Conservation (phyloP, 2,797 vertebrate species). For the Chelon auratus region DNA sequence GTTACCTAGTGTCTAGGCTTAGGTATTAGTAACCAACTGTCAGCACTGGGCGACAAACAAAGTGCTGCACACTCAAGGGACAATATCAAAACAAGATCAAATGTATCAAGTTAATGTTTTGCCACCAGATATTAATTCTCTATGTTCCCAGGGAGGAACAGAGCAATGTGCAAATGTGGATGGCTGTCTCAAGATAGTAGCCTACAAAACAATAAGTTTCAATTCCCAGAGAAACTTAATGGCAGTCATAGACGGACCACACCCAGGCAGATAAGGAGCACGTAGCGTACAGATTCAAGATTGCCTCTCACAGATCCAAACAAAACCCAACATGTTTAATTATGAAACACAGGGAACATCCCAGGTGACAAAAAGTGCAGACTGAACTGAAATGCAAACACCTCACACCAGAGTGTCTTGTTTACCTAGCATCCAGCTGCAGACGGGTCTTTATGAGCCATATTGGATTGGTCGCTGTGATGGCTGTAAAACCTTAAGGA, state of each 20-base stretch:
- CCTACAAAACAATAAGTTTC: background rate
- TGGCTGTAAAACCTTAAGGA: conserved; percentile 95
- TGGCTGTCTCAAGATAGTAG: background rate
- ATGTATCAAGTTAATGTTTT: background rate
- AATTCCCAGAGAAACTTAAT: background rate
- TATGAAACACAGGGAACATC: background rate
- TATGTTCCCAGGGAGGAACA: background rate
- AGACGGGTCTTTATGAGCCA: conserved; percentile 99
- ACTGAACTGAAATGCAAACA: background rate
- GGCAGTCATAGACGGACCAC: background rate
- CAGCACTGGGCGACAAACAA: too few species aligned
- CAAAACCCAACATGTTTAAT: background rate
- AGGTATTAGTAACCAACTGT: too few species aligned
- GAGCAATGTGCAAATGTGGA: background rate
- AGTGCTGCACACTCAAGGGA: too few species aligned
- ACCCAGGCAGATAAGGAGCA: background rate
- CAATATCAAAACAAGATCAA: too few species aligned
- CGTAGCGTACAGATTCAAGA: background rate
- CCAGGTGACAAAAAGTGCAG: background rate
- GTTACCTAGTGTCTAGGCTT: too few species aligned
- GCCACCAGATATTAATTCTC: background rate
- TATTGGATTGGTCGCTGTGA: conserved; percentile 98
- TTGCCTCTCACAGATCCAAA: background rate
- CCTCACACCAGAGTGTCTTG: background rate
- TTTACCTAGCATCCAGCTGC: conserved; percentile 96